A percentile compares a stretch with the other conserved stretches of the same genome.
These are phyloP conservation scores for Peromyscus californicus DNA, from an alignment of 2,113 vertebrate species.

Conservation along the genomic window DNA sequence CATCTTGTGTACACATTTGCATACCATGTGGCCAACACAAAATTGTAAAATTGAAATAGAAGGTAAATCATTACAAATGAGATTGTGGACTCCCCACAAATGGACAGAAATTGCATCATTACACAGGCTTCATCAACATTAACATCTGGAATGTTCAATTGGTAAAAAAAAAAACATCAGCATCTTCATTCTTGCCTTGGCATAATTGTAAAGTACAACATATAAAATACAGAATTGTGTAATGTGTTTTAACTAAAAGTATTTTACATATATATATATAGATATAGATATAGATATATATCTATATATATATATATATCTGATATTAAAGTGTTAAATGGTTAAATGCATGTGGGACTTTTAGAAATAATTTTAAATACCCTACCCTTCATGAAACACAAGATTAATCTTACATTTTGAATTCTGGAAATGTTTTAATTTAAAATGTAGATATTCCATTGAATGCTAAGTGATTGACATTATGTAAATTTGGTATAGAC, in stretches of 20 bases:
- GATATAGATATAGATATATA: background rate
- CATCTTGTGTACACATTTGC: background rate
- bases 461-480: constrained; percentile 77
- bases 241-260: constrained; percentile 15
- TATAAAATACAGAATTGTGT: background rate
- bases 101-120: background rate
- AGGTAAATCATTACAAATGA: background rate
- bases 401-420: constrained; percentile 51
- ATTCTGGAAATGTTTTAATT: constrained; percentile 68
- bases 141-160: background rate
- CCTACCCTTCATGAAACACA: background rate
- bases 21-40: background rate
- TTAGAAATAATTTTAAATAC: background rate
- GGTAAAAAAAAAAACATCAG: background rate
- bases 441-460: constrained; percentile 70
- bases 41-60: background rate
- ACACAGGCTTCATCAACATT: background rate
- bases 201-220: background rate
- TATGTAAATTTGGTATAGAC: constrained; percentile 72
- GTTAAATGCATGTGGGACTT: background rate
- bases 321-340: background rate
- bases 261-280: background rate
- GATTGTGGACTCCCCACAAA: background rate
- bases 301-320: background rate
- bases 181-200: background rate